Base-by-base conservation (phyloP, 2,888 invertebrate species). In the Pterostichus niger region DNA sequence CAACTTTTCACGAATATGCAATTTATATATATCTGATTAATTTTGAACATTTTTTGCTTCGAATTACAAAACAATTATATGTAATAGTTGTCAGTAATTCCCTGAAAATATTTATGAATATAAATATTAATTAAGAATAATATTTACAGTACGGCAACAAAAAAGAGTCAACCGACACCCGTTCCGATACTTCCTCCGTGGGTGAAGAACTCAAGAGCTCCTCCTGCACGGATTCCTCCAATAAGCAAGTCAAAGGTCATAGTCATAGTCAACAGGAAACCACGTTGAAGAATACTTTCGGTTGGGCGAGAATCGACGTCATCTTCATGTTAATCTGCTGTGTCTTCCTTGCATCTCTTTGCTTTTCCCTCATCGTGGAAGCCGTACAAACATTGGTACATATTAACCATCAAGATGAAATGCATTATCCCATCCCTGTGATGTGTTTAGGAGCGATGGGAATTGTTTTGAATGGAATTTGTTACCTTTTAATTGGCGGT, bases 251-350 rank as follows among this genome's bases (percentile, higher is more conserved):
- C 10, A 85, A 83, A 83, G 59, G 84, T 3, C 84, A 86, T 77
- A 76, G 85, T 87, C 84, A 86, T 77, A 76, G 85, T 87, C 92
- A 88, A 86, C 93, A 89, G 4, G 95, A 95, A 85, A 90, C 91
- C 49, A 91, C 92, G 85, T 91, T 97, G 83, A 94, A 95, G 84
- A 97, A 97, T 89, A 98, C 97, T 0, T 98, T 98, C 87, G 97
- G 97, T 7, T 97, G 97, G 97, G 96, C 97, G 2, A 93, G 97
- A 85, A 95, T 97, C 77, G 97, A 97, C 87, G 95, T 97, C n/a
- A 92, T 97, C 6, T 95, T 95, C 56, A 94, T 96, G 91, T 90
- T 97, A 59, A 94, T 95, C 2, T 95, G 96, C 76, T 95, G 95
- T 89, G 95, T 96, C 54, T 95, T 97, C 85, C 92, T 97, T 84